phyloP scores from a whole-genome alignment of 37 sponge, comb jelly and placozoan species.

The Bolinopsis microptera region DNA sequence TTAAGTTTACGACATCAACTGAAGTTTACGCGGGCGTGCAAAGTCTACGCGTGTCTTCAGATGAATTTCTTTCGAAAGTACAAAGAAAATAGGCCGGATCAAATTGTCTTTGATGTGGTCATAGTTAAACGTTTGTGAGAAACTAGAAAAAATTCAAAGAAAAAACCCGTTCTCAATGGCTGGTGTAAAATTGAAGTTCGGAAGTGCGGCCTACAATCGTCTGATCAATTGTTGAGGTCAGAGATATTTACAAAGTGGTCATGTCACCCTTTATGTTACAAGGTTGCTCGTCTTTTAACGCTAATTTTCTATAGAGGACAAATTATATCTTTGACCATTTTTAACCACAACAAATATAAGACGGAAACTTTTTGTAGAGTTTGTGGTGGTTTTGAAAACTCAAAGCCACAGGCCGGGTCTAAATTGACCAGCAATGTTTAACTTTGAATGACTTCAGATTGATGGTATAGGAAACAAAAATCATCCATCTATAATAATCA shows the following conservation, averaged over 20 bases:
- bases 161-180: no score
- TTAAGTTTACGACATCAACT: not conserved
- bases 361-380: not conserved
- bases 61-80: not conserved
- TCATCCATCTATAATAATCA: not conserved
- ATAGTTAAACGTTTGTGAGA: not conserved
- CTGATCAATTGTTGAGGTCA: not conserved
- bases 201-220: not conserved
- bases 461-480: not conserved
- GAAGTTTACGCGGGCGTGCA: not conserved
- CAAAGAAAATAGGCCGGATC: not conserved
- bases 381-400: not conserved
- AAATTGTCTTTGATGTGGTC: not conserved
- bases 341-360: not conserved
- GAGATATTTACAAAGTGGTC: not conserved
- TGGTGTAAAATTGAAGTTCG: not conserved
- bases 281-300: no score
- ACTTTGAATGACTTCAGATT: not conserved
- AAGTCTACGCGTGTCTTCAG: not conserved
- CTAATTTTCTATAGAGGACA: not conserved
- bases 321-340: not conserved
- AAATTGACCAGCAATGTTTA: not conserved
- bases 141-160: not conserved
- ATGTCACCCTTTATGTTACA: not conserved
- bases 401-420: not conserved